Conservation (phyloP, 2,888 invertebrate species). For the Hypselothyrea guttata region DNA sequence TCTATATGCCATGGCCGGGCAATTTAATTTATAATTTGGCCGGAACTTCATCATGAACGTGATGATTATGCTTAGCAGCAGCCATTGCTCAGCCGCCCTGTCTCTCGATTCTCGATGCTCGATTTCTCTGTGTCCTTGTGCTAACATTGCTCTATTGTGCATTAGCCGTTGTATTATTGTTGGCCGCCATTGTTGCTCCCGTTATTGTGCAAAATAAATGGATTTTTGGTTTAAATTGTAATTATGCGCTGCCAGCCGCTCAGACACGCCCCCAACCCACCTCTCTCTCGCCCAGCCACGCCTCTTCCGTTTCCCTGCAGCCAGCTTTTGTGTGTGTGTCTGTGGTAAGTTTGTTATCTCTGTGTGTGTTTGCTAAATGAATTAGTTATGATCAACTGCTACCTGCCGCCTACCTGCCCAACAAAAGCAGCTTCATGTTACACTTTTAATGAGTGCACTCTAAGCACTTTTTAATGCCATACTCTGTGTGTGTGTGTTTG, state of each 20-base stretch:
- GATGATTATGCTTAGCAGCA: conserved; percentile 13
- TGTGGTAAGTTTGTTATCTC: conserved; percentile 14
- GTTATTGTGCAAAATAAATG: conserved; percentile 78
- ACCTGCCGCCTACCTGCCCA: conserved; percentile 20
- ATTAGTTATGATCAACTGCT: conserved; percentile 71
- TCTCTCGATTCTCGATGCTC: neutral
- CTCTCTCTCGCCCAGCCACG: neutral
- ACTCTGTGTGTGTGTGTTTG: conserved; percentile 9
- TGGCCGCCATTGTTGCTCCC: conserved; percentile 65
- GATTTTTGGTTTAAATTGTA: conserved; percentile 78
- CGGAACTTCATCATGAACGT: conserved; percentile 31
- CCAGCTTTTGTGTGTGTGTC: conserved; percentile 1
- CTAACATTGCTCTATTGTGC: conserved; percentile 43
- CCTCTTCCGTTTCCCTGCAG: no score
- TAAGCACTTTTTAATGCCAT: conserved; percentile 60
- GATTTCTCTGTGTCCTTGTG: neutral
- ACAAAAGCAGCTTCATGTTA: conserved; percentile 52
- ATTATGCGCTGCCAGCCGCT: conserved; percentile 54
- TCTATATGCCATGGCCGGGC: conserved; percentile 5
- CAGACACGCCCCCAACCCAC: conserved; percentile 18
- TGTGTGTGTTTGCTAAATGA: conserved; percentile 64
- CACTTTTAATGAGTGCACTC: conserved; percentile 75
- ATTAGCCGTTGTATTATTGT: conserved; percentile 66
- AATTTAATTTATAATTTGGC: conserved; percentile 64
- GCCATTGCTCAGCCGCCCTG: neutral